These are phyloP conservation scores for Clarias magur DNA, from an alignment of 2,113 vertebrate genomes.

Conservation along the genomic window DNA sequence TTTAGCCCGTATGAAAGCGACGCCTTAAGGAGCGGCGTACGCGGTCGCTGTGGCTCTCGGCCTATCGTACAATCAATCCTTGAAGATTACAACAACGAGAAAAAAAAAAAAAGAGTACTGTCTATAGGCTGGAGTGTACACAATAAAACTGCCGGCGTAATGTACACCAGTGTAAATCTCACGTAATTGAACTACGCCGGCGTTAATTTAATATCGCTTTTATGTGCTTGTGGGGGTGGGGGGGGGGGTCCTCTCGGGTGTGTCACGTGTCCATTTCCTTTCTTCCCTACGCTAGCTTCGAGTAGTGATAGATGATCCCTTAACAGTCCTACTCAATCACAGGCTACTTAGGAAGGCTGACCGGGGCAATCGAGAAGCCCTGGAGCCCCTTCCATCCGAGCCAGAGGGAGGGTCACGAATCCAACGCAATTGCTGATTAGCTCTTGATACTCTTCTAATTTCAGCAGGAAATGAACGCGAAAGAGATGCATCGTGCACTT, in stretches of 20 bases:
- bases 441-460: constrained; percentile 50
- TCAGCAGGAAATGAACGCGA: constrained; percentile 24
- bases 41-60: not conserved
- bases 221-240: not conserved
- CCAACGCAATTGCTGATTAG: constrained; percentile 64
- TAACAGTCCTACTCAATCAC: constrained; percentile 74
- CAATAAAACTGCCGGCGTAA: not conserved
- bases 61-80: not conserved
- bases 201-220: constrained; percentile 11
- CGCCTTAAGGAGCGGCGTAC: constrained; percentile 1
- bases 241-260: constrained; percentile 2
- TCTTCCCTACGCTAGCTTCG: constrained; percentile 58
- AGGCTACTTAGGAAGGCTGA: constrained; percentile 68
- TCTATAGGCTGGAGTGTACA: not conserved
- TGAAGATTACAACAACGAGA: not conserved
- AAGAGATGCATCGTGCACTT: constrained; percentile 25
- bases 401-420: constrained; percentile 55
- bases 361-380: constrained; percentile 61
- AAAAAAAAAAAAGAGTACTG: not conserved
- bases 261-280: constrained; percentile 47
- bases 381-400: constrained; percentile 57
- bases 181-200: constrained; percentile 22
- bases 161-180: not conserved
- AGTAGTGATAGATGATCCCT: constrained; percentile 67
- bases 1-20: constrained; percentile 21